phyloP scores from a whole-genome alignment of 2,888 invertebrate species.

The Leuctra nigra region DNA sequence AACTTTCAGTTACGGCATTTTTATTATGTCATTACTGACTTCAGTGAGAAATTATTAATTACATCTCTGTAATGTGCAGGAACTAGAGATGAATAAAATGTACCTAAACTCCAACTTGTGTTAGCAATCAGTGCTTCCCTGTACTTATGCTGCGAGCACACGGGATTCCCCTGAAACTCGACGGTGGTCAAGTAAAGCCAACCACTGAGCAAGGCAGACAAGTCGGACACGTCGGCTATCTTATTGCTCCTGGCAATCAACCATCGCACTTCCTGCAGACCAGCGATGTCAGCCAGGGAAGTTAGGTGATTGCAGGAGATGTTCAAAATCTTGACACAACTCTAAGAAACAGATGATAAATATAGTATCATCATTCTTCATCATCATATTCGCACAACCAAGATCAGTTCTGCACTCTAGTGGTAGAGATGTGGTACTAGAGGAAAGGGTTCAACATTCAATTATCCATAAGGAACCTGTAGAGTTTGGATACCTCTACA shows the following conservation, averaged over 20 bases:
- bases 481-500: too few relatives aligned
- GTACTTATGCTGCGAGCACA: constrained; percentile 55
- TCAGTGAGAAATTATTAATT: not conserved
- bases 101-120: constrained; percentile 50
- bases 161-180: constrained; percentile 56
- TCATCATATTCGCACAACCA: too few relatives aligned
- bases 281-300: constrained; percentile 30
- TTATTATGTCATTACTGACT: not conserved
- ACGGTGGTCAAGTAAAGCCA: constrained; percentile 50
- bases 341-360: too few relatives aligned
- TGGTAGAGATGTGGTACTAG: too few relatives aligned
- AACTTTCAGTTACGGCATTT: not conserved
- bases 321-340: constrained; percentile 51
- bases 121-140: constrained; percentile 60
- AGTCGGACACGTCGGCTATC: constrained; percentile 47
- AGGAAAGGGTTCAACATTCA: too few relatives aligned
- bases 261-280: constrained; percentile 22
- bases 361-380: too few relatives aligned
- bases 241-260: constrained; percentile 27
- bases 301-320: constrained; percentile 42
- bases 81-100: too few relatives aligned
- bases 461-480: too few relatives aligned
- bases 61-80: not conserved
- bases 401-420: too few relatives aligned
- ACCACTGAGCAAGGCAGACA: constrained; percentile 48